Evolutionary conservation across 2,797 vertebrate genomes (phyloP).

Genomic region (Enoplosus armatus): DNA sequence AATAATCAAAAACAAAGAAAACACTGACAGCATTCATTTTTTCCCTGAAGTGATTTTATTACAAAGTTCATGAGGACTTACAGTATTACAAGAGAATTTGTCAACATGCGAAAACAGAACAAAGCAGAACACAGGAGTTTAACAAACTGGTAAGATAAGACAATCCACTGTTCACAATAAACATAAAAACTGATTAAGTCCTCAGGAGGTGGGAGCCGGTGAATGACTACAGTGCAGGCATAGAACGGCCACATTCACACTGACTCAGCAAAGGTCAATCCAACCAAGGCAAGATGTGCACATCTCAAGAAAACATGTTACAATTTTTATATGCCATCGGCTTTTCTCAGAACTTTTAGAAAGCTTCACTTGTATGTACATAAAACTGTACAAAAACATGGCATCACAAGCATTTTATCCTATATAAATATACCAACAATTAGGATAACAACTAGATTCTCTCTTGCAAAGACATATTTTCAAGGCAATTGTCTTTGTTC

Average conservation of each 20-base stretch:
- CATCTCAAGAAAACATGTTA: conserved; percentile 96
- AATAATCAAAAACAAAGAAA: conserved; percentile 60
- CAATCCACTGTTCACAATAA: conserved; percentile 89
- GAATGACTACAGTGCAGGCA: conserved; percentile 92
- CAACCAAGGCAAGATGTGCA: conserved; percentile 91
- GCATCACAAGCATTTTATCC: conserved; percentile 96
- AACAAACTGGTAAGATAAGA: conserved; percentile 93
- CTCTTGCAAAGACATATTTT: conserved; percentile 89
- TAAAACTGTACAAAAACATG: conserved; percentile 99
- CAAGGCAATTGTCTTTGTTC: conserved; percentile 88
- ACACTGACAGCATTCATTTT: conserved; percentile 69
- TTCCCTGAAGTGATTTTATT: conserved; percentile 94
- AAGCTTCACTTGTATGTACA: conserved; percentile 99
- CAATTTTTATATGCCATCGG: conserved; percentile 93
- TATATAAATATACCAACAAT: conserved; percentile 98
- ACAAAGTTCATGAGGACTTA: conserved; percentile 98
- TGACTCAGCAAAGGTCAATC: conserved; percentile 93
- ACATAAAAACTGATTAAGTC: conserved; percentile 87
- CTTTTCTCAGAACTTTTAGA: conserved; percentile 95
- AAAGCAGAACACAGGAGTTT: conserved; percentile 88
- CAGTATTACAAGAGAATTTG: conserved; percentile 96
- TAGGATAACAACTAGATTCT: conserved; percentile 90
- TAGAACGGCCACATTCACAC: conserved; percentile 94
- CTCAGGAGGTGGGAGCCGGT: conserved; percentile 88
- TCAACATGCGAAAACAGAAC: conserved; percentile 91